These are phyloP conservation scores for Schizothorax lantsangensis DNA, from an alignment of 2,797 vertebrate species.

Conservation along the genomic window DNA sequence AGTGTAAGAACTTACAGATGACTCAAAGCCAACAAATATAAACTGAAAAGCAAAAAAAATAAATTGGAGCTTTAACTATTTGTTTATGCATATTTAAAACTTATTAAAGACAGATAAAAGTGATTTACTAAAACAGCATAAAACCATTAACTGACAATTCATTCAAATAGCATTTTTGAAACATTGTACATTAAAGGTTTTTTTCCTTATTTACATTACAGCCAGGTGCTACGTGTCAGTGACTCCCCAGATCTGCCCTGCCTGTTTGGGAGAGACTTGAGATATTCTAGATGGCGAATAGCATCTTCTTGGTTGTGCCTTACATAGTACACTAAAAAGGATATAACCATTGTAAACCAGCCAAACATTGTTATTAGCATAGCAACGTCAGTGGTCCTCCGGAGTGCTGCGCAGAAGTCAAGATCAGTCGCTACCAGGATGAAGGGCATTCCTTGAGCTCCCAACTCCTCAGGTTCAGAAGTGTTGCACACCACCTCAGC, in stretches of 20 bases:
- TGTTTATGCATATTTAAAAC: too few species aligned
- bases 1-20: neutral
- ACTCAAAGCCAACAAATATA: neutral
- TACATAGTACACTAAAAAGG: conserved; percentile 85
- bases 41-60: neutral
- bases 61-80: too few species aligned
- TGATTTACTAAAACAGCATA: too few species aligned
- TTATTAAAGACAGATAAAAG: too few species aligned
- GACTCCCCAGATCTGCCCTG: conserved; percentile 73
- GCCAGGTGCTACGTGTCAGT: conserved; percentile 79
- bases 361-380: conserved; percentile 89
- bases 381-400: conserved; percentile 83
- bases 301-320: conserved; percentile 84
- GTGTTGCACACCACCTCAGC: conserved; percentile 75
- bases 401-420: conserved; percentile 81
- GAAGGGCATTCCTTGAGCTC: conserved; percentile 78
- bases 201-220: conserved; percentile 64
- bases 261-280: conserved; percentile 80
- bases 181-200: too few species aligned
- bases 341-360: conserved; percentile 86
- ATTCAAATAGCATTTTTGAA: too few species aligned
- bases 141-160: too few species aligned
- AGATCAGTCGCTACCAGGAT: conserved; percentile 76
- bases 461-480: conserved; percentile 57
- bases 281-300: conserved; percentile 80